Evolutionary conservation across 2,888 invertebrate species (phyloP).

Genomic region (Aromia moschata): DNA sequence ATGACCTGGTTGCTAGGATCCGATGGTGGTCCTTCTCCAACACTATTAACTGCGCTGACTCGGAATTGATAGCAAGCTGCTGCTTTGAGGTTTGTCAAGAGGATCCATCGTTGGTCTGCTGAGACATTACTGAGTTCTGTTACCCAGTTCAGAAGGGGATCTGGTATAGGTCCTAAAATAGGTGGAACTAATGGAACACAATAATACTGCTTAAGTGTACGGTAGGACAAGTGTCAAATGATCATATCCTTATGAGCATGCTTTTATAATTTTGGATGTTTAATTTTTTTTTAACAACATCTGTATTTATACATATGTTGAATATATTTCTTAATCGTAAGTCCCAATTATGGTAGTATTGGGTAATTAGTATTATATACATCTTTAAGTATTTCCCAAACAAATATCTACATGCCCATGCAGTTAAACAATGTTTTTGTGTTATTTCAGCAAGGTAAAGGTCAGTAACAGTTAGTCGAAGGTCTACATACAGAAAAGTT

Average conservation of each 20-base stretch:
- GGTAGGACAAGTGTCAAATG: slow-evolving; percentile 27
- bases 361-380: not conserved
- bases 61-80: slow-evolving; percentile 96
- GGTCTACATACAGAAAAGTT: not conserved
- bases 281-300: not conserved
- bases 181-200: slow-evolving; percentile 61
- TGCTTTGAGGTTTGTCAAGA: slow-evolving; percentile 88
- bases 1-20: slow-evolving; percentile 89
- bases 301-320: not conserved
- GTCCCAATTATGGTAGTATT: too few relatives aligned
- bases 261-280: slow-evolving; percentile 21
- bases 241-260: slow-evolving; percentile 46
- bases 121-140: slow-evolving; percentile 89
- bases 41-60: slow-evolving; percentile 95
- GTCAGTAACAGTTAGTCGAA: too few relatives aligned
- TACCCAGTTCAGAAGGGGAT: slow-evolving; percentile 87
- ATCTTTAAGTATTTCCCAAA: slow-evolving; percentile 16
- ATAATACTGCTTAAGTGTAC: slow-evolving; percentile 46
- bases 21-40: slow-evolving; percentile 93
- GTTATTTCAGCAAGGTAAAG: slow-evolving; percentile 35
- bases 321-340: too few relatives aligned
- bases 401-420: slow-evolving; percentile 52
- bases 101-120: slow-evolving; percentile 78
- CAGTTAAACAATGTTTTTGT: slow-evolving; percentile 55
- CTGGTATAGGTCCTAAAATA: slow-evolving; percentile 83